These are phyloP conservation scores for Climacteris rufus DNA, from an alignment of 2,113 vertebrate species.

Conservation along the genomic window DNA sequence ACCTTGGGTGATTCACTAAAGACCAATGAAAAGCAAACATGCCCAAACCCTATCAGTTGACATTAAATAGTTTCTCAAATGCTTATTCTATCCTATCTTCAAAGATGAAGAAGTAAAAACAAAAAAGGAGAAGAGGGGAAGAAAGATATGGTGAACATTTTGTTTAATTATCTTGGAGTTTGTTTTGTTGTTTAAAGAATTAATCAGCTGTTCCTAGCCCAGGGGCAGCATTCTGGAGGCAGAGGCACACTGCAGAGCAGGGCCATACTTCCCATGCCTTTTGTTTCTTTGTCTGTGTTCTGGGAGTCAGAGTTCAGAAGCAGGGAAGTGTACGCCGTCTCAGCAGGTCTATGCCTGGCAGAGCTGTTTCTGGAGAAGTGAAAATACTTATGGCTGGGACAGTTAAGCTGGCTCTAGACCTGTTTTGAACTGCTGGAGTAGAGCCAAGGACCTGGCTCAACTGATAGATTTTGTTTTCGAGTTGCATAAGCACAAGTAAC, in stretches of 20 bases:
- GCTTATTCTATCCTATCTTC: not conserved
- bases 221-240: not conserved
- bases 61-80: not conserved
- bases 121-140: not conserved
- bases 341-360: not conserved
- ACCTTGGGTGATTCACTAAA: not conserved
- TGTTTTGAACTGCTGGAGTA: not conserved
- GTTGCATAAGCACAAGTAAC: conserved; percentile 2
- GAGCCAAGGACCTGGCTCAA: conserved; percentile 30
- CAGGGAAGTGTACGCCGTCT: not conserved
- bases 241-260: not conserved
- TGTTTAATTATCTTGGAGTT: not conserved
- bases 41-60: not conserved
- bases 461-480: conserved; percentile 54
- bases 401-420: conserved; percentile 32
- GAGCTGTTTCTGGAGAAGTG: not conserved
- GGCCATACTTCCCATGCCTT: not conserved
- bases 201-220: not conserved
- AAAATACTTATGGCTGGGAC: not conserved
- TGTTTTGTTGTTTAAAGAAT: not conserved
- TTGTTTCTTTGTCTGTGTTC: not conserved
- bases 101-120: not conserved
- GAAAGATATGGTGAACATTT: not conserved
- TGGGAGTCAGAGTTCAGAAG: not conserved
- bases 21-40: not conserved